Percentiles rank a stretch among this genome's conserved stretches.
Conservation (phyloP, 1,140 invertebrate genomes). For the Panagrolaimus sp. region DNA sequence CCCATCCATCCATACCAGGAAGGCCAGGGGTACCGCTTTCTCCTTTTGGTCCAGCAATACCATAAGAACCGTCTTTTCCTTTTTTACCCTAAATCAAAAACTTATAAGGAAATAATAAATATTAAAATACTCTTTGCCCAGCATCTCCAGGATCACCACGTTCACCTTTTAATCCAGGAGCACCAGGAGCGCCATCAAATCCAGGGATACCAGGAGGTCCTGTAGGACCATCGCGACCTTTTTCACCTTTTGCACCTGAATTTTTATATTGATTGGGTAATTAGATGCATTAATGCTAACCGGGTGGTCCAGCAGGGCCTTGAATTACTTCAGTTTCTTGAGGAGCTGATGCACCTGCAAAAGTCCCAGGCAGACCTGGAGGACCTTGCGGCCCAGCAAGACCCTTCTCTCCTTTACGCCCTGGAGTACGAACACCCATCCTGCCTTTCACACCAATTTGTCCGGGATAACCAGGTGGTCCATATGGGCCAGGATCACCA, state of each 20-base stretch:
- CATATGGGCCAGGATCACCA: constrained; percentile 49
- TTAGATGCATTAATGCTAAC: constrained; percentile 15
- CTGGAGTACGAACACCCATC: constrained; percentile 53
- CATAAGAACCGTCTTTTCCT: constrained; percentile 50
- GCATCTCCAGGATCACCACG: constrained; percentile 55
- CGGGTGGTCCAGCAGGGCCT: constrained; percentile 42
- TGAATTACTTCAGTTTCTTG: constrained; percentile 57
- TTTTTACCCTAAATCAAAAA: constrained; percentile 41
- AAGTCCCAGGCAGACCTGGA: constrained; percentile 49
- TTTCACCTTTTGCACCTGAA: constrained; percentile 51
- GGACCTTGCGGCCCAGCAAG: constrained; percentile 37
- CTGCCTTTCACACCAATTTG: constrained; percentile 47
- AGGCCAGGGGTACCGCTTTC: constrained; percentile 44
- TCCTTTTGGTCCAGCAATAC: constrained; percentile 49
- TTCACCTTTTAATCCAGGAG: constrained; percentile 51
- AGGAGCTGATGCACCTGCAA: constrained; percentile 29
- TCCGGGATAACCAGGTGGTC: constrained; percentile 53
- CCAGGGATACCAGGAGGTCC: constrained; percentile 49
- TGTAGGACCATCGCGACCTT: constrained; percentile 50
- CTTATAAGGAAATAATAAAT: neutral
- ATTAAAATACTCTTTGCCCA: constrained; percentile 38
- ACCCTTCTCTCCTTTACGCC: constrained; percentile 56
- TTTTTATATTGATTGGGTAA: neutral
- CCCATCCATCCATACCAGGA: constrained; percentile 20
- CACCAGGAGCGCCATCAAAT: constrained; percentile 51